Evolutionary conservation across 2,888 invertebrate genomes (phyloP), one percentile per base, ranked within the genome.

Genomic region (Cremastobaeus sp.): DNA sequence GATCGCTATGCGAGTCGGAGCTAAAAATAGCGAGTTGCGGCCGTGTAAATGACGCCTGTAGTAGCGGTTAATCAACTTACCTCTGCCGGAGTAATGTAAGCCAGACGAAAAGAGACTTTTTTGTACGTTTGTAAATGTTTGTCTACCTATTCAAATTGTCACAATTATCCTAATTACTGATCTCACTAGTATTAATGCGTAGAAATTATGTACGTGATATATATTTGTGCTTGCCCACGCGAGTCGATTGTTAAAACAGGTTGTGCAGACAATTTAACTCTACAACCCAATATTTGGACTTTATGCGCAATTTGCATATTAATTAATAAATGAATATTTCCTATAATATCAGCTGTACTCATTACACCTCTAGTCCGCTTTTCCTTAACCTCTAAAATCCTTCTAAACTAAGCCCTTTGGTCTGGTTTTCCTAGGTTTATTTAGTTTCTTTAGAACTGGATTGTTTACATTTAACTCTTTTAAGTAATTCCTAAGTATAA

Each of bases 161-260:
- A 32, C 54, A 39, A 45, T 32, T 62, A 60, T 70, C 70, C 71
- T 62, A 71, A 54, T 71, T 55, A 59, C 57, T 71, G 71, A 71
- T 71, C 71, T 71, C 71, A 71, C 50, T 71, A 71, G 71, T 71
- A 71, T 71, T 71, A 71, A 64, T 70, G 55, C 59, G 34, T 68
- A 62, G 11, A 12, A 59, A 55, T 45, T 60, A 37, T 48, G 41
- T 45, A 37, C 55, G 70, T 62, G 62, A 70, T 70, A 70, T 50
- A 8, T n/a, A n/a, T n/a, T n/a, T 28, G 12, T 34, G 30, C 64
- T 70, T 64, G 70, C 55, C 8, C 18, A 41, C 6, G 45, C 64
- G 35, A 70, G 70, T 28, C 37, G 30, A 52, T 43, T 70, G 32
- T 14, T 37, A 5, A 11, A 62, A 12, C 12, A 62, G 50, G 64